These are phyloP conservation scores for Sebastes jordani DNA, from an alignment of 2,797 vertebrate species.

Conservation along the genomic window DNA sequence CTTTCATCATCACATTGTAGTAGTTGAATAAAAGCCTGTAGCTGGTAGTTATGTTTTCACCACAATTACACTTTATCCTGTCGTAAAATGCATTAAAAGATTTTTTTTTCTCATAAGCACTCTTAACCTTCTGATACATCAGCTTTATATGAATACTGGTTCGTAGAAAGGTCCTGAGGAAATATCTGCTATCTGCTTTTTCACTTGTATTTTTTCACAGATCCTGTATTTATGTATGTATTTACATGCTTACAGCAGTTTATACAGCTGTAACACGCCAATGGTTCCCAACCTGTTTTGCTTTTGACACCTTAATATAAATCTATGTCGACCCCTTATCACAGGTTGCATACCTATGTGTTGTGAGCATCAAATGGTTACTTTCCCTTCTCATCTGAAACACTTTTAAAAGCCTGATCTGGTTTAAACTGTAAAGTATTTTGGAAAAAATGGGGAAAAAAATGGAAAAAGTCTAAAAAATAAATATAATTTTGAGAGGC, in stretches of 20 bases:
- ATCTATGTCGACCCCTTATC: background rate
- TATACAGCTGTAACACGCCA: background rate
- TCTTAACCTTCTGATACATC: conserved; percentile 72
- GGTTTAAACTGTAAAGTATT: background rate
- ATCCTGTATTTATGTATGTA: background rate
- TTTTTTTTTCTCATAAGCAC: conserved; percentile 53
- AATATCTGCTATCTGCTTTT: conserved; percentile 31
- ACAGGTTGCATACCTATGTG: background rate
- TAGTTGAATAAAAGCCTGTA: conserved; percentile 68
- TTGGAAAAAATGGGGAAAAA: background rate
- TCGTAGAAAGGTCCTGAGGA: conserved; percentile 9
- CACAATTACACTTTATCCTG: conserved; percentile 70
- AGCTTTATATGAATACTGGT: conserved; percentile 58
- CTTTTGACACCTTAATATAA: background rate
- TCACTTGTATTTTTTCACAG: background rate
- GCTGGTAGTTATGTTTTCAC: conserved; percentile 67
- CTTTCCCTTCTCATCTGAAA: background rate
- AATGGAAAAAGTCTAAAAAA: no score
- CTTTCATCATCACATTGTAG: conserved; percentile 75
- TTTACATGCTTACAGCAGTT: background rate
- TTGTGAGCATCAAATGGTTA: background rate
- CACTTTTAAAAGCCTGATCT: background rate
- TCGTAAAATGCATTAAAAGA: conserved; percentile 72
- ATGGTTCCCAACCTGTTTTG: background rate
- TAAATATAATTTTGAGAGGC: background rate